Percentiles rank a stretch among this genome's conserved stretches.
Conservation (phyloP, 2,113 vertebrate species). For the Chlorodrepanis virens region DNA sequence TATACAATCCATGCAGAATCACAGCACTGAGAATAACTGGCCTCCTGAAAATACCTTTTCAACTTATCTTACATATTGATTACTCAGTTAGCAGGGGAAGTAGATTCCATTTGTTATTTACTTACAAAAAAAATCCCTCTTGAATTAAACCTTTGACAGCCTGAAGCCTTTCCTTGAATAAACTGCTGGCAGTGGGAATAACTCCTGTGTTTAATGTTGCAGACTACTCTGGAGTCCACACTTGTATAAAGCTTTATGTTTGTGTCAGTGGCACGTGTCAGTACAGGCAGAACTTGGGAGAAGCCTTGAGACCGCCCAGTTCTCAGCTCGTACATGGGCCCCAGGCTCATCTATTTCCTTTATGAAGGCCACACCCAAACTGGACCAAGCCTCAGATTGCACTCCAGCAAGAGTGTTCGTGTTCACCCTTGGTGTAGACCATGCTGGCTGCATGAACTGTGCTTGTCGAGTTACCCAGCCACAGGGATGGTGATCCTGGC, state of each 20-base stretch:
- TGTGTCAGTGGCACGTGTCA: background rate
- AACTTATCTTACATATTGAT: constrained; percentile 9
- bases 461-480: background rate
- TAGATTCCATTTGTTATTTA: background rate
- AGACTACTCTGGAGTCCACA: background rate
- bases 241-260: background rate
- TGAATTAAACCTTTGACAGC: background rate
- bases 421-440: background rate
- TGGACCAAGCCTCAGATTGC: background rate
- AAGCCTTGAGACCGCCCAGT: background rate
- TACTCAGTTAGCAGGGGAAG: background rate
- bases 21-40: background rate
- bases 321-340: background rate
- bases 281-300: background rate
- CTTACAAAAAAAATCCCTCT: background rate
- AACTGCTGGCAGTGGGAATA: background rate
- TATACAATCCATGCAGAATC: background rate
- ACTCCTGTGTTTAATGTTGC: background rate
- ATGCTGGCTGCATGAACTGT: background rate
- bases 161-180: background rate
- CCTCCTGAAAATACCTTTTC: background rate
- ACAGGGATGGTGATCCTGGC: background rate
- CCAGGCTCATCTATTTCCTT: background rate
- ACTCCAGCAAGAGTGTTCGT: background rate
- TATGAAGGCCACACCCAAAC: background rate